Conservation (phyloP, 2,888 invertebrate species). For the Zeuzera pyrina region DNA sequence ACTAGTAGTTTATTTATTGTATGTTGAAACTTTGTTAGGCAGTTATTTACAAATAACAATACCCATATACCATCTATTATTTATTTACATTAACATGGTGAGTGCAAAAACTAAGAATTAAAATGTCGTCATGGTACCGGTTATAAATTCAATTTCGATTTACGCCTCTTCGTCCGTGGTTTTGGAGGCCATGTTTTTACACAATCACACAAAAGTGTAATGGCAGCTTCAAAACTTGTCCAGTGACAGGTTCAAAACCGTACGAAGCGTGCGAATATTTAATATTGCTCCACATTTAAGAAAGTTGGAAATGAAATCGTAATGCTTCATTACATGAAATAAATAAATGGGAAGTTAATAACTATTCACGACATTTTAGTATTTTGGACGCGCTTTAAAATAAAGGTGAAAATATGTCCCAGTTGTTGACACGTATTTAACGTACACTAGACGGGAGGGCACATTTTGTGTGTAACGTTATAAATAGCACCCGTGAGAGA, state of each 20-base stretch:
- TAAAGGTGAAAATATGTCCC: slow-evolving; percentile 17
- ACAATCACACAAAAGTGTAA: slow-evolving; percentile 24
- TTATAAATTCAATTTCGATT: background rate
- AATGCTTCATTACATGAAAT: background rate
- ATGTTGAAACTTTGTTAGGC: no score
- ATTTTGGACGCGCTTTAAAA: background rate
- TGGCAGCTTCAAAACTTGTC: slow-evolving; percentile 40
- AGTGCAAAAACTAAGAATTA: no score
- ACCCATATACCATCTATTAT: no score
- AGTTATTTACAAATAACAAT: no score
- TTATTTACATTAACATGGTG: no score
- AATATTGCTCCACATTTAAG: slow-evolving; percentile 36
- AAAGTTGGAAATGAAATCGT: slow-evolving; percentile 25
- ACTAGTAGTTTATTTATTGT: no score
- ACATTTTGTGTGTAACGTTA: slow-evolving; percentile 49
- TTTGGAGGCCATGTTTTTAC: slow-evolving; percentile 9
- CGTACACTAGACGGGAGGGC: slow-evolving; percentile 40
- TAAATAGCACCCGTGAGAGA: slow-evolving; percentile 57
- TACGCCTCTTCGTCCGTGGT: slow-evolving; percentile 1
- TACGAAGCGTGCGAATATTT: slow-evolving; percentile 12
- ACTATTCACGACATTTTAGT: no score
- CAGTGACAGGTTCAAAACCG: slow-evolving; percentile 34
- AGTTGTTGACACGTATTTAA: slow-evolving; percentile 22
- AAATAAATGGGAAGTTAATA: no score
- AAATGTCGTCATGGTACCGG: background rate